These are phyloP conservation scores for Sphaerophoria taeniata DNA, from an alignment of 2,888 invertebrate genomes.

Conservation along the genomic window DNA sequence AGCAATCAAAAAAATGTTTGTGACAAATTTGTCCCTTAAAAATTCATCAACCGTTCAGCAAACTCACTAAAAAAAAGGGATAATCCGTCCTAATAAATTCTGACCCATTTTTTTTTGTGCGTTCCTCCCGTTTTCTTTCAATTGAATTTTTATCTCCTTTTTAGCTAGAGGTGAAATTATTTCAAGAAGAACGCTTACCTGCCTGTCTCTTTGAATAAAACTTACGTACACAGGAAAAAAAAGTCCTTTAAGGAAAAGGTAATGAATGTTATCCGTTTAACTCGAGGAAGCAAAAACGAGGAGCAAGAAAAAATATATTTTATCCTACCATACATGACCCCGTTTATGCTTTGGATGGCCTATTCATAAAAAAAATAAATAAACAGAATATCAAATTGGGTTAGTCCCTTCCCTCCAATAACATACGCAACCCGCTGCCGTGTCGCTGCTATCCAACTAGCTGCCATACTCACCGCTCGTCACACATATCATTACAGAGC, in stretches of 20 bases:
- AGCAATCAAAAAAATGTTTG: slow-evolving; percentile 16
- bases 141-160: slow-evolving; percentile 26
- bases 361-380: slow-evolving; percentile 59
- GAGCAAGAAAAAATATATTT: slow-evolving; percentile 20
- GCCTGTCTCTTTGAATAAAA: slow-evolving; percentile 34
- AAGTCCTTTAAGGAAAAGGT: slow-evolving; percentile 23
- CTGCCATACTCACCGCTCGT: background rate
- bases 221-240: background rate
- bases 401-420: slow-evolving; percentile 38
- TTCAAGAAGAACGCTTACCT: slow-evolving; percentile 19
- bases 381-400: slow-evolving; percentile 69
- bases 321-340: slow-evolving; percentile 45
- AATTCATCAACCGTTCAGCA: slow-evolving; percentile 7
- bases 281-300: background rate
- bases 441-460: background rate
- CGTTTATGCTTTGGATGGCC: slow-evolving; percentile 62
- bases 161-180: slow-evolving; percentile 18
- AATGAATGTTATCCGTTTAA: slow-evolving; percentile 26
- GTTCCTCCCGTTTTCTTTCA: slow-evolving; percentile 1
- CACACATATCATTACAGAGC: slow-evolving; percentile 6
- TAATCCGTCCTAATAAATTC: slow-evolving; percentile 30
- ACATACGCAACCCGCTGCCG: background rate
- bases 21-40: slow-evolving; percentile 19
- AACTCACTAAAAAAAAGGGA: slow-evolving; percentile 15
- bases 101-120: slow-evolving; percentile 10